Percentiles rank a stretch among this genome's conserved stretches.
Evolutionary conservation across 2,888 invertebrate genomes (phyloP).

Genomic region (Phaedon cochleariae): DNA sequence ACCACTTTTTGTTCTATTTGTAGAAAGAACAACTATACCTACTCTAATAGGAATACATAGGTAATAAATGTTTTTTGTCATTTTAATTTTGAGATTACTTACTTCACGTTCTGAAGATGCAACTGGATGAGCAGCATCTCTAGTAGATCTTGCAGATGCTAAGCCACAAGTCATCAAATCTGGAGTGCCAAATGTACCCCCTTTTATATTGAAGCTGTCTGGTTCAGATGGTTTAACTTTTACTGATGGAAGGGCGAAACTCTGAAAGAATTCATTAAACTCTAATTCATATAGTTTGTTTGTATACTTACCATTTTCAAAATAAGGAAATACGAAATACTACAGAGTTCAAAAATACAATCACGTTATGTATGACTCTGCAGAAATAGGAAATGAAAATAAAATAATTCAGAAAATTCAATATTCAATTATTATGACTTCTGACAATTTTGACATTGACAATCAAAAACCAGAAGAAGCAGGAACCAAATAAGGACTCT

Average conservation of each 20-base stretch:
- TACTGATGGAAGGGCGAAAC: conserved; percentile 72
- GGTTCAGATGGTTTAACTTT: conserved; percentile 67
- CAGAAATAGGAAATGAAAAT: too few species aligned
- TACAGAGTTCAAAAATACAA: not conserved
- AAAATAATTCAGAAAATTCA: too few species aligned
- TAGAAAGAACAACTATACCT: too few species aligned
- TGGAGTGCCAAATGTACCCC: conserved; percentile 72
- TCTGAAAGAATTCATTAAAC: conserved; percentile 62
- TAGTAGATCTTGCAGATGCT: conserved; percentile 63
- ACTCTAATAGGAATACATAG: too few species aligned
- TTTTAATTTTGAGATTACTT: too few species aligned
- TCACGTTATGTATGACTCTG: too few species aligned
- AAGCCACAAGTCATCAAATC: conserved; percentile 71
- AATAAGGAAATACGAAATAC: not conserved
- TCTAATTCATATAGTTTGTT: not conserved
- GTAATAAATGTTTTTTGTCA: too few species aligned
- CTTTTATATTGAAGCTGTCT: conserved; percentile 61
- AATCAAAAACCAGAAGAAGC: too few species aligned
- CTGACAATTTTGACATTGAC: too few species aligned
- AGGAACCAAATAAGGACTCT: too few species aligned
- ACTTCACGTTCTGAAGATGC: conserved; percentile 75
- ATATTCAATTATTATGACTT: too few species aligned
- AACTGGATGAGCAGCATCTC: conserved; percentile 72
- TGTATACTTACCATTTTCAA: conserved; percentile 26
- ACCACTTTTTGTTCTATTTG: too few species aligned